A percentile compares a stretch with the other conserved stretches of the same genome.
Conservation (phyloP, 1,140 invertebrate species). For the Xylocopa sonorina region DNA sequence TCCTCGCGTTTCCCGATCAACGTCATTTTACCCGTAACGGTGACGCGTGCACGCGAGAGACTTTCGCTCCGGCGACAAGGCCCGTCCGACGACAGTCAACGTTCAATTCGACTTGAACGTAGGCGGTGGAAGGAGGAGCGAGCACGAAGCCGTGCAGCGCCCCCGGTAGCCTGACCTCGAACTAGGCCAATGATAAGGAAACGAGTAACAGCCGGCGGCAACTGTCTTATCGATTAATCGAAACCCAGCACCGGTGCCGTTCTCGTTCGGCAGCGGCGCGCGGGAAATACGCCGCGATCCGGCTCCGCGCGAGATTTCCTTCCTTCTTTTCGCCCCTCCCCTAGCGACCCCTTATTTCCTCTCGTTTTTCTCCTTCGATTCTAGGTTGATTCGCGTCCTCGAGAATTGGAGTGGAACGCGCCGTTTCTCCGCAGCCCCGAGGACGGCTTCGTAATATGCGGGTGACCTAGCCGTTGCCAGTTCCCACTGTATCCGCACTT, state of each 20-base stretch:
- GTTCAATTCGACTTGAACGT: constrained; percentile 77
- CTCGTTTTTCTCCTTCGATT: neutral
- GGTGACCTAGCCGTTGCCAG: neutral
- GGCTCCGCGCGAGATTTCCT: neutral
- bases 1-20: neutral
- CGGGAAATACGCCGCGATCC: constrained; percentile 29
- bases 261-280: neutral
- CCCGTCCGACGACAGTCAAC: constrained; percentile 73
- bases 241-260: neutral
- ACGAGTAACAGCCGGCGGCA: constrained; percentile 36
- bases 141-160: constrained; percentile 38
- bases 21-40: constrained; percentile 60
- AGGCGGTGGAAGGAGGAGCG: constrained; percentile 60
- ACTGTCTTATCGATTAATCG: constrained; percentile 54
- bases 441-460: neutral
- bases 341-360: too few relatives aligned
- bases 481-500: neutral
- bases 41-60: constrained; percentile 45
- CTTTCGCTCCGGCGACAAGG: constrained; percentile 51
- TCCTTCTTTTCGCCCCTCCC: neutral
- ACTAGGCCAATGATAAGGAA: constrained; percentile 60
- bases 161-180: constrained; percentile 48
- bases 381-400: neutral
- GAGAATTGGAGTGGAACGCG: constrained; percentile 19
- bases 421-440: too few relatives aligned